Percentiles rank a stretch among this genome's conserved stretches.
phyloP scores from a whole-genome alignment of 2,113 vertebrate species.

The Orthochromis malagaraziensis region DNA sequence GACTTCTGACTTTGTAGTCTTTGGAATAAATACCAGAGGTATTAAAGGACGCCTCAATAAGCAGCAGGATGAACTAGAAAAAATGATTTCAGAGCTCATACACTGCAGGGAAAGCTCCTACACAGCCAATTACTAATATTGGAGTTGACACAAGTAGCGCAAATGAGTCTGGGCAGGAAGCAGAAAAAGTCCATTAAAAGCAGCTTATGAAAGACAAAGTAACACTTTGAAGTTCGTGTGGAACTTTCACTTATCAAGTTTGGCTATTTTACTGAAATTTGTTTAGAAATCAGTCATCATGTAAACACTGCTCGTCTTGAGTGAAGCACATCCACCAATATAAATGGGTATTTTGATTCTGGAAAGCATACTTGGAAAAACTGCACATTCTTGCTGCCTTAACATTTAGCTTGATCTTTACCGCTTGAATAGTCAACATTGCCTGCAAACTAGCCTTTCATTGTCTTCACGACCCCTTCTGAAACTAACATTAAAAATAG shows the following conservation, averaged over 20 bases:
- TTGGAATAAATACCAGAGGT: neutral
- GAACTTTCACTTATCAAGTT: neutral
- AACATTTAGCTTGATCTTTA: neutral
- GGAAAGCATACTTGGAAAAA: accelerated
- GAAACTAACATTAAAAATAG: neutral
- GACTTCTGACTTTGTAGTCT: neutral
- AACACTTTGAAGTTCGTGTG: neutral
- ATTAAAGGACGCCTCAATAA: neutral
- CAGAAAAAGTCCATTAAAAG: neutral
- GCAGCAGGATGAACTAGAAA: neutral
- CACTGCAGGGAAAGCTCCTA: neutral
- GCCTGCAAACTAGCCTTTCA: neutral
- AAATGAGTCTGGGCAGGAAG: neutral
- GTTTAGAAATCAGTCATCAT: neutral
- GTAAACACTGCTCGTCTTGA: accelerated
- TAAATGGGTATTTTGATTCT: neutral
- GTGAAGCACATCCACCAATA: neutral
- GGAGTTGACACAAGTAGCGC: neutral
- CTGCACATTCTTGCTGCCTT: neutral
- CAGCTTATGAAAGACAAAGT: neutral
- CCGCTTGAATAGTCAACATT: accelerated
- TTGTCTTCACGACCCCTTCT: neutral
- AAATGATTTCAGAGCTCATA: neutral
- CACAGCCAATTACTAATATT: neutral
- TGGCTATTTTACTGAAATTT: neutral